Evolutionary conservation across 2,888 invertebrate species (phyloP).

Genomic region (Lumbricus terrestris): DNA sequence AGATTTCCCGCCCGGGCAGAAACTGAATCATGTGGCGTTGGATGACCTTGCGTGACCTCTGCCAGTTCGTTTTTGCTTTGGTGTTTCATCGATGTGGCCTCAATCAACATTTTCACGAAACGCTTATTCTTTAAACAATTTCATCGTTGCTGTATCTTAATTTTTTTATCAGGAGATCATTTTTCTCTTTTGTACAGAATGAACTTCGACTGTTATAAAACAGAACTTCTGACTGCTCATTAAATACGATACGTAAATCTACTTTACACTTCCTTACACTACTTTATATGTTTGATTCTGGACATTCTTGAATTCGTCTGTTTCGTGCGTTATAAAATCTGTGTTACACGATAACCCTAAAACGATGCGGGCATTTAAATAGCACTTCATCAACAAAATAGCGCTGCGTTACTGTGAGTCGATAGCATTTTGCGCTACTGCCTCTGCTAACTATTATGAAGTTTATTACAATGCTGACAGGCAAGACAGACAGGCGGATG

Average conservation of each 20-base stretch:
- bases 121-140: not conserved
- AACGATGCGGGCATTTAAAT: not conserved
- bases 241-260: not conserved
- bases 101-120: not conserved
- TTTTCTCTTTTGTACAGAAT: not conserved
- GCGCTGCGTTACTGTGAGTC: not conserved
- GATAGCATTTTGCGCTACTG: too few species aligned
- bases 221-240: not conserved
- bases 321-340: not conserved
- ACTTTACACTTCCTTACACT: not conserved
- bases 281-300: not conserved
- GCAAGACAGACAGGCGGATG: too few species aligned
- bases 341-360: not conserved
- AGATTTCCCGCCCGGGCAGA: not conserved
- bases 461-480: too few species aligned
- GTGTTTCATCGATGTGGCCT: not conserved
- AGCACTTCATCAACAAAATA: not conserved
- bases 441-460: too few species aligned
- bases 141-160: not conserved
- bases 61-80: not conserved
- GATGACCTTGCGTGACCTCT: not conserved
- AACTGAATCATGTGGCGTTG: too few species aligned
- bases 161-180: not conserved
- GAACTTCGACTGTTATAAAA: not conserved
- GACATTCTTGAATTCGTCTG: not conserved